Percentiles rank a stretch among this genome's conserved stretches.
phyloP scores from a whole-genome alignment of 2,888 invertebrate species.

The Napeogenes inachia region DNA sequence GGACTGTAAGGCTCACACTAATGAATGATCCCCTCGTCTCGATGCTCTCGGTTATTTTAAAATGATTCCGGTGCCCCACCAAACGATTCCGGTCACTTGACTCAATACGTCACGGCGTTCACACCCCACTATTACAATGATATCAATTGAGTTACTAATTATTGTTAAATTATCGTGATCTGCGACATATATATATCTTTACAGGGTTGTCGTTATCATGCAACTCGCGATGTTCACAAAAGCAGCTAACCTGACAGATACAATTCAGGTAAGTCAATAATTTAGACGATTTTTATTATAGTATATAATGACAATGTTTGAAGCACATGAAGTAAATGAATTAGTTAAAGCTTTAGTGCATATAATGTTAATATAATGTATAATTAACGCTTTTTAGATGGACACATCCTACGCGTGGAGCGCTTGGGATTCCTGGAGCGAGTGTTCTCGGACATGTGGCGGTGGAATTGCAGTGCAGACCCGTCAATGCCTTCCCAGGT shows the following conservation, averaged over 20 bases:
- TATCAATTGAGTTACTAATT: too few relatives aligned
- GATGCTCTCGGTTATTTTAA: too few relatives aligned
- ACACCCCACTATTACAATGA: too few relatives aligned
- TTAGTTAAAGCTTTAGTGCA: too few relatives aligned
- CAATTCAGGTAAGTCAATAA: slow-evolving; percentile 35
- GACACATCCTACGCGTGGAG: slow-evolving; percentile 74
- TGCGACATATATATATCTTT: slow-evolving; percentile 41
- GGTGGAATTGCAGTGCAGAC: slow-evolving; percentile 84
- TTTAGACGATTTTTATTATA: too few relatives aligned
- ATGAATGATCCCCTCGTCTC: too few relatives aligned
- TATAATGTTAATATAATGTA: background rate
- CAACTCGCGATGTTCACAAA: slow-evolving; percentile 50
- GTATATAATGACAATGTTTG: background rate
- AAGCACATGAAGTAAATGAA: too few relatives aligned
- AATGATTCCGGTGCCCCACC: too few relatives aligned
- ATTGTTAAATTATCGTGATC: too few relatives aligned
- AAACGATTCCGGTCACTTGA: too few relatives aligned
- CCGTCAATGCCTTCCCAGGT: slow-evolving; percentile 80
- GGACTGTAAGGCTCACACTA: too few relatives aligned
- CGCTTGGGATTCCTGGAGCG: slow-evolving; percentile 84
- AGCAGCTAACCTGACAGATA: slow-evolving; percentile 45
- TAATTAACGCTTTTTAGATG: background rate
- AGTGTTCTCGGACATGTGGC: slow-evolving; percentile 85
- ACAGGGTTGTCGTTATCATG: slow-evolving; percentile 54
- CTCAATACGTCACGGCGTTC: too few relatives aligned